Conservation (phyloP, 2,888 invertebrate genomes). For the Hesperia comma region DNA sequence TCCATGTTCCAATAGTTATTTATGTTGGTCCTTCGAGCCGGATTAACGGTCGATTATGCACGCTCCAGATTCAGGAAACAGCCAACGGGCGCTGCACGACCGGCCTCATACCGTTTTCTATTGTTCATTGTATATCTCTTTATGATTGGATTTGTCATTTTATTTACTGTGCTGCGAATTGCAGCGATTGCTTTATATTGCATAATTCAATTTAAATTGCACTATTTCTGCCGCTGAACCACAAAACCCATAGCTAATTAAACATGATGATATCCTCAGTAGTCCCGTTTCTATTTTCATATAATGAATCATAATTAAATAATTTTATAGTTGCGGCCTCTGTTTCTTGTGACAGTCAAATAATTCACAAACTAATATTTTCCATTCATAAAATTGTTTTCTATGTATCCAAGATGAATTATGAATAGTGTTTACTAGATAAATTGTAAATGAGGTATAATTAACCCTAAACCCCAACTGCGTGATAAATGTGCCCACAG, state of each 20-base stretch:
- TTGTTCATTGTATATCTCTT: conserved; percentile 49
- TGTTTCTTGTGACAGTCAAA: too few species aligned
- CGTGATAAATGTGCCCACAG: conserved; percentile 49
- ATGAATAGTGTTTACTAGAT: background rate
- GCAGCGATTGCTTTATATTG: background rate
- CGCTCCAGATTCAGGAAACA: conserved; percentile 80
- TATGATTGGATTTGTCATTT: conserved; percentile 2
- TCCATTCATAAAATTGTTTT: too few species aligned
- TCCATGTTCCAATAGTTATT: conserved; percentile 57
- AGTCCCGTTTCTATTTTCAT: too few species aligned
- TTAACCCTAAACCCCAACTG: conserved; percentile 41
- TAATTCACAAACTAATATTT: too few species aligned
- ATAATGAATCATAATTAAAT: background rate
- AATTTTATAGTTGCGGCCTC: background rate
- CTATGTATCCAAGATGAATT: background rate
- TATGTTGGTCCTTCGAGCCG: conserved; percentile 68
- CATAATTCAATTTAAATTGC: background rate
- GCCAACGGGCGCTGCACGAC: conserved; percentile 66
- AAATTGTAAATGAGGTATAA: conserved; percentile 38
- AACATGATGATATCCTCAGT: too few species aligned
- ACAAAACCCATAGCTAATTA: too few species aligned
- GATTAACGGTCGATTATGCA: conserved; percentile 81
- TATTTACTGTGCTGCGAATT: background rate
- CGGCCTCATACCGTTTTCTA: conserved; percentile 53
- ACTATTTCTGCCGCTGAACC: too few species aligned